These are phyloP conservation scores for Galerucella pusilla DNA, from an alignment of 2,888 invertebrate species.

Conservation along the genomic window DNA sequence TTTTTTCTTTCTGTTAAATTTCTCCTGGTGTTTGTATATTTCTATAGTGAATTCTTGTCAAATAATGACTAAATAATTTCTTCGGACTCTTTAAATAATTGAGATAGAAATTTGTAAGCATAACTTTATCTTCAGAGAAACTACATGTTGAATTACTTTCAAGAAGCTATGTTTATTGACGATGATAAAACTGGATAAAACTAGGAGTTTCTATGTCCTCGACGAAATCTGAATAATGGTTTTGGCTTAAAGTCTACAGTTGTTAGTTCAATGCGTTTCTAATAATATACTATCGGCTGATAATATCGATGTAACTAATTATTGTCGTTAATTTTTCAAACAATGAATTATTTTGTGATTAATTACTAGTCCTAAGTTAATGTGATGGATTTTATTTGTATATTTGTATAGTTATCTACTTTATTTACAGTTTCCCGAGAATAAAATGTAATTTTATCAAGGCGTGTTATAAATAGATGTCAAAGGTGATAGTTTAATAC, in stretches of 20 bases:
- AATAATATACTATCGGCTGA: neutral
- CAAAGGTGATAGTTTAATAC: no score
- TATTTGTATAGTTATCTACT: neutral
- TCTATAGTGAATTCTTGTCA: no score
- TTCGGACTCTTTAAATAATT: no score
- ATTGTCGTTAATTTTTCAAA: neutral
- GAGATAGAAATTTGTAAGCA: no score
- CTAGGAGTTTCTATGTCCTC: neutral
- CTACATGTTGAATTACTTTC: neutral
- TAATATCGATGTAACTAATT: neutral
- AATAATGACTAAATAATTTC: no score
- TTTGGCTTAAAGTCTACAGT: constrained; percentile 4
- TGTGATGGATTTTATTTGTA: neutral
- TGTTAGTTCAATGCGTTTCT: neutral
- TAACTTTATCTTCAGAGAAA: neutral
- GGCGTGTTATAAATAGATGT: no score
- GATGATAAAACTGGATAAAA: neutral
- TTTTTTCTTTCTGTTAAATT: no score
- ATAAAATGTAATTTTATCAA: no score
- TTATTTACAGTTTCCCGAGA: no score
- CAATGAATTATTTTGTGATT: neutral
- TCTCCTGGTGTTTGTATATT: no score
- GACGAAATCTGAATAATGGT: neutral
- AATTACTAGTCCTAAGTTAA: neutral
- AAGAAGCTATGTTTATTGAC: neutral